phyloP scores from a whole-genome alignment of 2,888 invertebrate species.

The Callyntrura sp. region DNA sequence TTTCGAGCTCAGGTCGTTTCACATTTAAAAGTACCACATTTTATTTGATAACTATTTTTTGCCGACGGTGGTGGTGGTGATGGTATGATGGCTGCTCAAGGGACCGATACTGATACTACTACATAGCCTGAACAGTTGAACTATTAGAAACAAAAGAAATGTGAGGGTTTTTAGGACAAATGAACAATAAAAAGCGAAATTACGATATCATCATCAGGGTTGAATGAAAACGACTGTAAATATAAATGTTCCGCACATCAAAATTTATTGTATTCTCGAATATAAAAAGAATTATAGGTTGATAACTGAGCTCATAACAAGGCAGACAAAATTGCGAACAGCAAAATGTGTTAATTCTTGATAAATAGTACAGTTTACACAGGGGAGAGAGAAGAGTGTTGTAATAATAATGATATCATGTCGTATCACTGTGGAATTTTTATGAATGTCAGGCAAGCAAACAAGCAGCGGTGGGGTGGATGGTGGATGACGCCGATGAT shows the following conservation, averaged over 20 bases:
- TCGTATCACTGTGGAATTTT: slow-evolving; percentile 22
- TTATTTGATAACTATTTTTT: slow-evolving; percentile 12
- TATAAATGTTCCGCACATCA: neutral
- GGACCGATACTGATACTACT: too few species aligned
- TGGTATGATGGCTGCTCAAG: neutral
- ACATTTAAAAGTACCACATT: neutral
- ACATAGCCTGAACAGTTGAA: neutral
- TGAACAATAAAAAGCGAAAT: slow-evolving; percentile 52
- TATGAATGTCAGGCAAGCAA: slow-evolving; percentile 11
- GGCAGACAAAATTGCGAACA: neutral
- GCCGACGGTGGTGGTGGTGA: neutral
- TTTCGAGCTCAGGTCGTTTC: slow-evolving; percentile 17
- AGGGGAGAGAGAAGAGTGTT: neutral
- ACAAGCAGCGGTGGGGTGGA: neutral
- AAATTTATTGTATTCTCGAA: neutral
- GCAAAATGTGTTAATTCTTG: neutral
- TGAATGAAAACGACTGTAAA: slow-evolving; percentile 35
- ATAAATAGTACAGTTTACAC: neutral
- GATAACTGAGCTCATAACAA: neutral
- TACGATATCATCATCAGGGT: slow-evolving; percentile 24
- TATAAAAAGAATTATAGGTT: slow-evolving; percentile 15
- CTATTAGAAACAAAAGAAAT: slow-evolving; percentile 15
- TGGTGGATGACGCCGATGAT: too few species aligned
- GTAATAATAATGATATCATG: slow-evolving; percentile 39
- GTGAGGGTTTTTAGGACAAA: slow-evolving; percentile 50